Conservation (phyloP, 1,140 invertebrate species). For the Centruroides vittatus region DNA sequence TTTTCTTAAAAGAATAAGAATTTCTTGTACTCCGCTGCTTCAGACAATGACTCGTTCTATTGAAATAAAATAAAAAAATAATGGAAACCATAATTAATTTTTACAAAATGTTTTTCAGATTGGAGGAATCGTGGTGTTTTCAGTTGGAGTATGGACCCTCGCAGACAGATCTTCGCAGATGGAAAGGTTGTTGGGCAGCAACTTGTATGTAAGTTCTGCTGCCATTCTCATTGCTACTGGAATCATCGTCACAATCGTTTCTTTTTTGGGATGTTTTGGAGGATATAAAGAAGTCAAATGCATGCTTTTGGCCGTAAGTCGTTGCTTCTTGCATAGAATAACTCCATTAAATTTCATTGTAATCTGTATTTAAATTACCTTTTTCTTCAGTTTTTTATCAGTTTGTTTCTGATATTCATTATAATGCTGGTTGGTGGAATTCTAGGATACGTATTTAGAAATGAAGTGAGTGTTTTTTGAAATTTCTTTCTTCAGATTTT, state of each 20-base stretch:
- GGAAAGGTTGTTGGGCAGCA: conserved; percentile 61
- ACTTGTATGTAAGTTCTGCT: conserved; percentile 64
- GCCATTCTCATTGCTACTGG: conserved; percentile 67
- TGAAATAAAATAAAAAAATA: no score
- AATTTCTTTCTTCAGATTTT: no score
- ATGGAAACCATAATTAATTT: not conserved
- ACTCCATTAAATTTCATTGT: no score
- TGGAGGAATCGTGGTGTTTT: conserved; percentile 57
- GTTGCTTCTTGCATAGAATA: not conserved
- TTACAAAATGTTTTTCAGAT: conserved; percentile 38
- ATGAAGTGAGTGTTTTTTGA: conserved; percentile 17
- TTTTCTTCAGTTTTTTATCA: conserved; percentile 65
- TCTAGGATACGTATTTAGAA: conserved; percentile 71
- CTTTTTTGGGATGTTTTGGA: conserved; percentile 71
- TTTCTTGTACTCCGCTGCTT: no score
- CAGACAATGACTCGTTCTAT: no score
- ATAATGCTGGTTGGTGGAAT: conserved; percentile 76
- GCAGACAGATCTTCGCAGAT: conserved; percentile 63
- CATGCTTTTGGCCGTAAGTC: conserved; percentile 62
- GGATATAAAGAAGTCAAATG: conserved; percentile 75
- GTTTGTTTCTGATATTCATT: conserved; percentile 70
- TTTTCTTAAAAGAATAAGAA: no score
- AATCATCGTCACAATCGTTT: conserved; percentile 54
- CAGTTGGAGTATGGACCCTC: conserved; percentile 61
- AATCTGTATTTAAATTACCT: conserved; percentile 13